Conservation (phyloP, 2,113 vertebrate species). For the Acinonyx jubatus region DNA sequence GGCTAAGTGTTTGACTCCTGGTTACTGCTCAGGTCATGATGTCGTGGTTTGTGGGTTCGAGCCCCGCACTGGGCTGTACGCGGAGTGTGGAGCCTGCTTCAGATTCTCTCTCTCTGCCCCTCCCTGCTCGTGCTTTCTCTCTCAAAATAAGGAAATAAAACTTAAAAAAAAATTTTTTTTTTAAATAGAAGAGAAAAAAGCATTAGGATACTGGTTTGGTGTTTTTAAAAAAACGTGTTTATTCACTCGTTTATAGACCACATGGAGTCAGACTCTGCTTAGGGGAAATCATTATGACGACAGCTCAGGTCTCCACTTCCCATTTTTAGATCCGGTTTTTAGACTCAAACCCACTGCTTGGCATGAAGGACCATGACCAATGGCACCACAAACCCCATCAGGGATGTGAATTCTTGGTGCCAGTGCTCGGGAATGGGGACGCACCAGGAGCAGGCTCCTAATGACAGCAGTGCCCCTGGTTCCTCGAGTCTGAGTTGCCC, state of each 20-base stretch:
- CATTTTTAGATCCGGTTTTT: too few relatives aligned
- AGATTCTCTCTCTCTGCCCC: too few relatives aligned
- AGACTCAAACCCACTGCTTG: accelerated
- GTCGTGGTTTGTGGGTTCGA: too few relatives aligned
- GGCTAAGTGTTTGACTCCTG: too few relatives aligned
- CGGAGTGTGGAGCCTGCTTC: too few relatives aligned
- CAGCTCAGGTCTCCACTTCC: not conserved
- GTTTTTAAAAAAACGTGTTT: not conserved
- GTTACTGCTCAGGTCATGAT: too few relatives aligned
- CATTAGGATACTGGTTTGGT: not conserved
- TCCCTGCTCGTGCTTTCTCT: too few relatives aligned
- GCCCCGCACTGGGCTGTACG: too few relatives aligned
- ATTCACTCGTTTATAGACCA: not conserved
- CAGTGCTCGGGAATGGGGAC: not conserved
- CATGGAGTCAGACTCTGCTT: not conserved
- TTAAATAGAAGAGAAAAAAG: not conserved
- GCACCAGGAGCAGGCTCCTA: not conserved
- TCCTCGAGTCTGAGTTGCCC: not conserved
- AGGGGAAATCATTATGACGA: not conserved
- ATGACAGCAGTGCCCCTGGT: accelerated
- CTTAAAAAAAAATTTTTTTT: too few relatives aligned
- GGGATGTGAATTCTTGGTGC: accelerated
- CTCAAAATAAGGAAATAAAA: too few relatives aligned
- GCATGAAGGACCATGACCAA: too few relatives aligned
- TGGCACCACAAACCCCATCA: accelerated